phyloP scores from a whole-genome alignment of 2,888 invertebrate genomes.

The Cryptus armator region DNA sequence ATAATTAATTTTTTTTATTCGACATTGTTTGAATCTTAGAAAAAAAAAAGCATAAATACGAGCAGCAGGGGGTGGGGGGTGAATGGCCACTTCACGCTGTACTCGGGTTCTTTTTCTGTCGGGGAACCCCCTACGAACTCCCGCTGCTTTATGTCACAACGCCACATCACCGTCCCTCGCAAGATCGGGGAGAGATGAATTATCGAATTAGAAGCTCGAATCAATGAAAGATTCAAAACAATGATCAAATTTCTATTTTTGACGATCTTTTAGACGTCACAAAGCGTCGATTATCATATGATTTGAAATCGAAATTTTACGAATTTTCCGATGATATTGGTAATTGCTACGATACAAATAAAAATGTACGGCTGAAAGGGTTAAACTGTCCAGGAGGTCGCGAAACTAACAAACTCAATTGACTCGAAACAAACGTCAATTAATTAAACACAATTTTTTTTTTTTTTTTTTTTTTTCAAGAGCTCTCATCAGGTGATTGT shows the following conservation, averaged over 20 bases:
- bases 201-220: background rate
- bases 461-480: constrained; percentile 4
- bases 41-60: background rate
- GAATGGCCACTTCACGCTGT: background rate
- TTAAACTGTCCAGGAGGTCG: no score
- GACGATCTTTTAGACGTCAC: no score
- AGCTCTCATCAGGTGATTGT: background rate
- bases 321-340: background rate
- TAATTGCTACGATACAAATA: background rate
- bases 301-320: background rate
- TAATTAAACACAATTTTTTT: background rate
- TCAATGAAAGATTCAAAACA: background rate
- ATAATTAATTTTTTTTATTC: background rate
- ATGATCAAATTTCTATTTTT: no score
- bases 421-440: no score
- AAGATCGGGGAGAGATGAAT: background rate
- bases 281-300: no score
- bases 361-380: background rate
- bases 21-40: background rate
- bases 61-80: background rate
- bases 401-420: no score
- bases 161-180: background rate
- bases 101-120: background rate
- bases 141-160: background rate
- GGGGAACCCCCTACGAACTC: constrained; percentile 37